Conservation (phyloP, 1,140 invertebrate genomes). For the Drosophila sulfurigaster region DNA sequence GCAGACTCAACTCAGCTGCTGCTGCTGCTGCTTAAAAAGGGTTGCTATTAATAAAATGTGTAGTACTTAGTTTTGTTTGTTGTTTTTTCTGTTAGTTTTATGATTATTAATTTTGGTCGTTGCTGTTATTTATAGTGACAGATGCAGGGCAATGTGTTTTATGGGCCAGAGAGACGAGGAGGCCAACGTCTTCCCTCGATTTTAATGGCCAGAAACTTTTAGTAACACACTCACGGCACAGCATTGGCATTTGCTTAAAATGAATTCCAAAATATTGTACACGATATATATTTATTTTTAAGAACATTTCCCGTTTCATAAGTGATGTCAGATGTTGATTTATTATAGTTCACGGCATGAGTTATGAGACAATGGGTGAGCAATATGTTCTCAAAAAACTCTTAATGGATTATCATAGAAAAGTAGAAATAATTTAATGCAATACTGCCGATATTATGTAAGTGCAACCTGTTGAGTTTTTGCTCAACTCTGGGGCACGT, state of each 20-base stretch:
- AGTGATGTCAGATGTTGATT: conserved; percentile 43
- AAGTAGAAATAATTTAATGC: neutral
- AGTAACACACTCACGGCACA: conserved; percentile 23
- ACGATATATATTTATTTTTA: conserved; percentile 10
- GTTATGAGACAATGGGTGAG: conserved; percentile 7
- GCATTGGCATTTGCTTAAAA: conserved; percentile 32
- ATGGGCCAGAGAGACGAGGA: neutral
- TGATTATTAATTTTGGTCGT: conserved; percentile 68
- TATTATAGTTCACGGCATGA: conserved; percentile 31
- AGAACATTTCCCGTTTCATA: conserved; percentile 32
- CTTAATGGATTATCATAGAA: neutral
- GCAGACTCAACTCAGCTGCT: conserved; percentile 35
- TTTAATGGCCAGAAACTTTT: conserved; percentile 66
- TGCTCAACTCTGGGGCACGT: conserved; percentile 37
- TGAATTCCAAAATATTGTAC: conserved; percentile 32
- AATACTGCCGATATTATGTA: neutral
- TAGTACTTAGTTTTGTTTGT: conserved; percentile 20
- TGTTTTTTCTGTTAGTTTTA: conserved; percentile 49
- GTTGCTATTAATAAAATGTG: conserved; percentile 65
- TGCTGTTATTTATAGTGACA: conserved; percentile 74
- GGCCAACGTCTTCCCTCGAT: conserved; percentile 25
- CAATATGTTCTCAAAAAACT: neutral
- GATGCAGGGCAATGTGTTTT: conserved; percentile 73
- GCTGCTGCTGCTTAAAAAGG: conserved; percentile 53
- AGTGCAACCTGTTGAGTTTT: conserved; percentile 1